Percentiles rank a stretch among this genome's conserved stretches.
These are phyloP conservation scores for Phoxinus phoxinus DNA, from an alignment of 2,113 vertebrate species.

Conservation along the genomic window DNA sequence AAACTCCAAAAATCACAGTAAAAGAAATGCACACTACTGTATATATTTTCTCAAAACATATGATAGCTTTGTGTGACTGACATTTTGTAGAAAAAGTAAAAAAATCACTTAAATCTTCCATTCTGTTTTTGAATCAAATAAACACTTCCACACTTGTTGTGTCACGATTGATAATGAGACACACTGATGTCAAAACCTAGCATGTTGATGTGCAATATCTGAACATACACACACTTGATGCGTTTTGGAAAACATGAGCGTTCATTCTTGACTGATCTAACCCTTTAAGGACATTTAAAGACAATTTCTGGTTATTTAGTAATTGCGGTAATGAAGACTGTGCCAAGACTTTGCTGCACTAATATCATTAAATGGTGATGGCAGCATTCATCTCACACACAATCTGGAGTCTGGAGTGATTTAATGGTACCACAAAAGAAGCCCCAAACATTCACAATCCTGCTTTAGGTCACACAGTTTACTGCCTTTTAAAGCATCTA, in stretches of 20 bases:
- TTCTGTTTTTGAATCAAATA: too few species aligned
- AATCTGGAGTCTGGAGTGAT: background rate
- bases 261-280: too few species aligned
- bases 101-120: too few species aligned
- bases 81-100: too few species aligned
- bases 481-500: conserved; percentile 28
- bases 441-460: conserved; percentile 26
- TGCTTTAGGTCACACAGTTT: conserved; percentile 29
- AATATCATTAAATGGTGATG: background rate
- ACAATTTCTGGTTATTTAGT: conserved; percentile 12
- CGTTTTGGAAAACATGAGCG: too few species aligned
- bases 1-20: too few species aligned
- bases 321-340: background rate
- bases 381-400: background rate
- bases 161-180: too few species aligned
- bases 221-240: background rate
- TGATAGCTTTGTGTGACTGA: too few species aligned
- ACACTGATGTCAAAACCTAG: too few species aligned
- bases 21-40: too few species aligned
- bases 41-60: too few species aligned
- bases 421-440: background rate
- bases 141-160: too few species aligned
- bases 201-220: background rate
- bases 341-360: conserved; percentile 1
- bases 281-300: background rate